Evolutionary conservation across 2,113 vertebrate genomes (phyloP).

Genomic region (Gulo gulo): DNA sequence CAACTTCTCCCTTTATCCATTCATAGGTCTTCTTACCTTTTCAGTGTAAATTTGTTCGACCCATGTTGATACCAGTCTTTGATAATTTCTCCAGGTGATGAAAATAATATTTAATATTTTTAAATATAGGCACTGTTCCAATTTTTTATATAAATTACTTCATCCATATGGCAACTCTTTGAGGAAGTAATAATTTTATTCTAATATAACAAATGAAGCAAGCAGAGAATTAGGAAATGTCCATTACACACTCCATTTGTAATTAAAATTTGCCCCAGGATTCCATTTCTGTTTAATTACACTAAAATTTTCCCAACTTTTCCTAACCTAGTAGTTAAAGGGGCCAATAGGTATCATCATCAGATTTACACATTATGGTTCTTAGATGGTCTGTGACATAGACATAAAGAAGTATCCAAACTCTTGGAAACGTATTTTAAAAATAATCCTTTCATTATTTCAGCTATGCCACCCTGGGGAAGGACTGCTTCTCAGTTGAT

Average conservation of each 20-base stretch:
- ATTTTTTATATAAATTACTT: constrained; percentile 24
- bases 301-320: background rate
- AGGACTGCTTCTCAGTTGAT: background rate
- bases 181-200: background rate
- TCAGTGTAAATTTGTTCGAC: background rate
- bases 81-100: background rate
- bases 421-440: background rate
- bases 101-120: constrained; percentile 23
- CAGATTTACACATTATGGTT: background rate
- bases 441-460: background rate
- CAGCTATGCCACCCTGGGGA: background rate
- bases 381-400: background rate
- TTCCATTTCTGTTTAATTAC: background rate
- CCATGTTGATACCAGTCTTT: background rate
- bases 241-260: background rate
- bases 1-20: background rate
- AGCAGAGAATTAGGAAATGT: background rate
- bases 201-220: background rate
- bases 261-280: background rate
- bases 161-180: background rate
- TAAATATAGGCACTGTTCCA: background rate
- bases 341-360: background rate
- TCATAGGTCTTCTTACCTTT: background rate
- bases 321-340: background rate
- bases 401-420: background rate